These are phyloP conservation scores for Cossypha heuglini DNA, from an alignment of 2,797 vertebrate species.

Conservation along the genomic window DNA sequence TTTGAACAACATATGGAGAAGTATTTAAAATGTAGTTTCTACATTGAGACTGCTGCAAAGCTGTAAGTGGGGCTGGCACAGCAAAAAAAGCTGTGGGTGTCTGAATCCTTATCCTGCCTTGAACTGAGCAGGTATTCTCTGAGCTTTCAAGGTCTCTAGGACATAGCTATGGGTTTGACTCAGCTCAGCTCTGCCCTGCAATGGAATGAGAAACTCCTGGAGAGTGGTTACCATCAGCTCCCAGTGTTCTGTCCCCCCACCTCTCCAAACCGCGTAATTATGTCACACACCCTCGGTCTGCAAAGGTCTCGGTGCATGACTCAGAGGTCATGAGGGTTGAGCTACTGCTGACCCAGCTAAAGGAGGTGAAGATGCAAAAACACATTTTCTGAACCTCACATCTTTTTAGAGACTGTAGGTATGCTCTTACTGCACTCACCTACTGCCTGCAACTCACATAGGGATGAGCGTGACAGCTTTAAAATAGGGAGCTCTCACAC, in stretches of 20 bases:
- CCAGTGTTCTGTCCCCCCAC: background rate
- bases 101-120: background rate
- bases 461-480: background rate
- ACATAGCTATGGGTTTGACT: background rate
- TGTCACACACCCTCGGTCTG: background rate
- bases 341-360: background rate
- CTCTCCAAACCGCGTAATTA: background rate
- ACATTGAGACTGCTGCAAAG: background rate
- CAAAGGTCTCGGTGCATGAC: background rate
- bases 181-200: background rate
- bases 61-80: background rate
- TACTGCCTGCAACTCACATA: background rate
- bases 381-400: background rate
- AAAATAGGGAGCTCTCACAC: background rate
- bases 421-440: background rate
- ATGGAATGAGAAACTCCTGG: background rate
- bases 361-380: background rate
- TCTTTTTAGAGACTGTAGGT: background rate
- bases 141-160: background rate
- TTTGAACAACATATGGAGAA: background rate
- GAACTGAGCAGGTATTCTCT: background rate
- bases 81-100: rapidly evolving
- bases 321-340: background rate
- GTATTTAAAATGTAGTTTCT: background rate
- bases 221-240: background rate